Percentiles rank a stretch among this genome's conserved stretches.
Evolutionary conservation across 2,113 vertebrate genomes (phyloP).

Genomic region (Riparia riparia): DNA sequence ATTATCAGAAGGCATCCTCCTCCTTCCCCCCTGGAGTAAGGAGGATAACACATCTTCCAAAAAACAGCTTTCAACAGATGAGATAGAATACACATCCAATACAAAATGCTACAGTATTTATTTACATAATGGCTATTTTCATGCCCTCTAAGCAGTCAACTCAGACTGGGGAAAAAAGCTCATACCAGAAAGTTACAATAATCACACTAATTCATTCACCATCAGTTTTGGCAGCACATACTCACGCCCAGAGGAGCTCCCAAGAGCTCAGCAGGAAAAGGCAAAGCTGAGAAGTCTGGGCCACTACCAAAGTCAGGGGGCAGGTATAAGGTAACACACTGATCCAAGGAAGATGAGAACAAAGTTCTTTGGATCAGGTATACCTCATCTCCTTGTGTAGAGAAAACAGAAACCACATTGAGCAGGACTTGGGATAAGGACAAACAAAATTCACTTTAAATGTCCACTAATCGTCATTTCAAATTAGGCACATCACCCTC

Average conservation of each 20-base stretch:
- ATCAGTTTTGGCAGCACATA: neutral
- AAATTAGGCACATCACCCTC: neutral
- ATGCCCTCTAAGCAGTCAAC: neutral
- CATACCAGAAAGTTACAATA: neutral
- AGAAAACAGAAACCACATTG: rapidly evolving
- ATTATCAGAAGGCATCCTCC: too few species aligned
- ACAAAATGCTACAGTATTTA: neutral
- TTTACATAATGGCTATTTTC: neutral
- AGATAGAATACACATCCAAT: too few species aligned
- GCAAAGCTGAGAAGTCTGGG: neutral
- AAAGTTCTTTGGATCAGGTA: neutral
- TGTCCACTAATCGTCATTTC: rapidly evolving
- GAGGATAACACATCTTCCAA: too few species aligned
- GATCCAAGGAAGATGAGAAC: neutral
- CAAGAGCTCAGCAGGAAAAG: neutral
- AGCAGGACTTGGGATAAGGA: neutral
- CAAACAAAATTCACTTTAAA: too few species aligned
- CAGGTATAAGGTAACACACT: neutral
- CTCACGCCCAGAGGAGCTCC: neutral
- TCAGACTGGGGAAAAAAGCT: neutral
- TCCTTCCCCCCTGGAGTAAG: too few species aligned
- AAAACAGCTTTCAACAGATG: too few species aligned
- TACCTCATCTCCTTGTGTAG: neutral
- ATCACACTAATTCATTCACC: neutral
- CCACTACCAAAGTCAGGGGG: neutral